phyloP scores from a whole-genome alignment of 2,888 invertebrate species.

The Reticulitermes lucifugus region DNA sequence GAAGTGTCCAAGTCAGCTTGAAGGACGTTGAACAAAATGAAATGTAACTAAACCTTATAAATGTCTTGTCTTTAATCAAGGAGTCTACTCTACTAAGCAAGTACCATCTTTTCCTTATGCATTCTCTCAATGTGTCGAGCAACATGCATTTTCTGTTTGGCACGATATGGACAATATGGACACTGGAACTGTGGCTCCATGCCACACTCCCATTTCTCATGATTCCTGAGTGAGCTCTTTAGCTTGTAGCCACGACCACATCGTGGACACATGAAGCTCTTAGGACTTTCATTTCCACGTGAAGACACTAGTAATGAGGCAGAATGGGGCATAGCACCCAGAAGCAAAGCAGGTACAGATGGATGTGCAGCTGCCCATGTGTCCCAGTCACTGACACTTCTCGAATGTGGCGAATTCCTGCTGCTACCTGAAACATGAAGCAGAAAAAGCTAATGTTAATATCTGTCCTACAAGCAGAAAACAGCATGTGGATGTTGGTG shows the following conservation, averaged over 20 bases:
- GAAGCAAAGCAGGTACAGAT: slow-evolving; percentile 54
- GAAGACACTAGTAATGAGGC: slow-evolving; percentile 32
- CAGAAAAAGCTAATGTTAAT: neutral
- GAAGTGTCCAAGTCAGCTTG: too few relatives aligned
- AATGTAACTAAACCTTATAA: too few relatives aligned
- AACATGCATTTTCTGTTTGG: slow-evolving; percentile 68
- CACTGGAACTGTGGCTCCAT: slow-evolving; percentile 79
- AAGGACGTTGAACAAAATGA: too few relatives aligned
- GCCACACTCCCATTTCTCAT: slow-evolving; percentile 87
- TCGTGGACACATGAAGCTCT: slow-evolving; percentile 71
- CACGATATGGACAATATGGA: slow-evolving; percentile 75
- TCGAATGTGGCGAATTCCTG: slow-evolving; percentile 15
- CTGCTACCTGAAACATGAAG: slow-evolving; percentile 35
- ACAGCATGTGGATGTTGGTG: neutral
- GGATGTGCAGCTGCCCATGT: slow-evolving; percentile 57
- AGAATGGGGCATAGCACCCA: slow-evolving; percentile 39
- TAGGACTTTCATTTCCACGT: slow-evolving; percentile 11
- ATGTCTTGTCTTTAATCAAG: neutral
- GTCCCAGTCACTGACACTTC: slow-evolving; percentile 55
- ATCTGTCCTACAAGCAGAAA: neutral
- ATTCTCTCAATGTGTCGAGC: slow-evolving; percentile 60
- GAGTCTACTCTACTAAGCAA: neutral
- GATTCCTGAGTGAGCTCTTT: slow-evolving; percentile 85
- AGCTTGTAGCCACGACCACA: slow-evolving; percentile 89
- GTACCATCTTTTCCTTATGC: slow-evolving; percentile 56